A percentile compares a stretch with the other conserved stretches of the same genome.
phyloP scores from a whole-genome alignment of 1,140 invertebrate species.

The Panagrolaimus sp. region DNA sequence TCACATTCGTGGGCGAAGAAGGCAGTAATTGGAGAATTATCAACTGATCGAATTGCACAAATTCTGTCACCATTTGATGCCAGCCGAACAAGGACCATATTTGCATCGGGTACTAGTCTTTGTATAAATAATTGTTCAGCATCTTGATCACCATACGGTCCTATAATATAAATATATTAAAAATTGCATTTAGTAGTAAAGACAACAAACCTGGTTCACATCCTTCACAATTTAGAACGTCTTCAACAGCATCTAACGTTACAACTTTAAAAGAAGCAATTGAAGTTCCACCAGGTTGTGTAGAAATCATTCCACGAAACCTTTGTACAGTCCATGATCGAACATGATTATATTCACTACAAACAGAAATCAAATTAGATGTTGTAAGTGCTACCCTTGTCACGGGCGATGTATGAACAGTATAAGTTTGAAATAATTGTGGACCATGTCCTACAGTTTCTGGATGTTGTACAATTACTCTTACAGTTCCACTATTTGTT shows the following conservation, averaged over 20 bases:
- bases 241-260: conserved; percentile 74
- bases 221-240: conserved; percentile 57
- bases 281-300: conserved; percentile 89
- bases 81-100: conserved; percentile 82
- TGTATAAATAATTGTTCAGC: conserved; percentile 96
- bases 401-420: conserved; percentile 88
- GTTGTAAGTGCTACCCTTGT: conserved; percentile 90
- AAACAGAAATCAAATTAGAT: conserved; percentile 91
- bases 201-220: conserved; percentile 30
- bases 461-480: conserved; percentile 95
- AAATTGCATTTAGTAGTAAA: not conserved
- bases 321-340: conserved; percentile 89
- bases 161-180: conserved; percentile 60
- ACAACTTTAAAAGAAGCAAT: conserved; percentile 92
- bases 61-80: conserved; percentile 83
- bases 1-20: conserved; percentile 96
- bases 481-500: conserved; percentile 83
- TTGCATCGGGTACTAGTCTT: conserved; percentile 90
- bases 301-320: conserved; percentile 88
- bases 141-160: conserved; percentile 92
- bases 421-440: conserved; percentile 96
- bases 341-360: conserved; percentile 94
- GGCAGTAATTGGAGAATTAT: conserved; percentile 84
- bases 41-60: conserved; percentile 66
- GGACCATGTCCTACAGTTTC: conserved; percentile 95